phyloP scores from a whole-genome alignment of 1,140 invertebrate genomes.

The Popillia japonica region DNA sequence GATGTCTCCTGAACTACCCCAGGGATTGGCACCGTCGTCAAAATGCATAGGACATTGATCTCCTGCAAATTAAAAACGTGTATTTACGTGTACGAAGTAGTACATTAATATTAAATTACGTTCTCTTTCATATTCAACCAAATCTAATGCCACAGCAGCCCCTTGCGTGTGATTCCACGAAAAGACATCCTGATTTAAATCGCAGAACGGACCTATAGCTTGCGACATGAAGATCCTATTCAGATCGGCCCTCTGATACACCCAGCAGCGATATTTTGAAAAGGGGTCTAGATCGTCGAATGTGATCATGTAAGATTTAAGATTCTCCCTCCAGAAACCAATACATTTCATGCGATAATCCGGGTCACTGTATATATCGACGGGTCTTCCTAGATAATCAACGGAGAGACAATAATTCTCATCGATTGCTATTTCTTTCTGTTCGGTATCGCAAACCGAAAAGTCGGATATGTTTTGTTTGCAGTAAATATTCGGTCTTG shows the following conservation, averaged over 20 bases:
- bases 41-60: conserved; percentile 96
- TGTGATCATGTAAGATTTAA: conserved; percentile 96
- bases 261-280: conserved; percentile 97
- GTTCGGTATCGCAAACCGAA: conserved; percentile 91
- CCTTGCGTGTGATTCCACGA: conserved; percentile 89
- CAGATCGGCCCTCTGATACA: conserved; percentile 94
- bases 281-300: conserved; percentile 96
- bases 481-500: conserved; percentile 91
- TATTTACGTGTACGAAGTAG: neutral
- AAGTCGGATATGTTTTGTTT: conserved; percentile 95
- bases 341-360: conserved; percentile 98
- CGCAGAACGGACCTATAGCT: conserved; percentile 90
- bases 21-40: conserved; percentile 90
- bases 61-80: conserved; percentile 61
- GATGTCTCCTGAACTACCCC: conserved; percentile 76
- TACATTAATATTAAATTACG: conserved; percentile 65
- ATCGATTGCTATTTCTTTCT: conserved; percentile 92
- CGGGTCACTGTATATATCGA: conserved; percentile 94
- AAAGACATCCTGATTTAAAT: conserved; percentile 87
- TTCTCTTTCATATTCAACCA: conserved; percentile 92
- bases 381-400: conserved; percentile 89
- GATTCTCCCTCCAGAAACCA: conserved; percentile 97
- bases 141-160: conserved; percentile 87
- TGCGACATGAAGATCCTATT: conserved; percentile 90
- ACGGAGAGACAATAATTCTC: conserved; percentile 96